Evolutionary conservation across 1,140 invertebrate genomes (phyloP), one percentile per base, ranked within the genome.

Genomic region (Triops cancriformis): DNA sequence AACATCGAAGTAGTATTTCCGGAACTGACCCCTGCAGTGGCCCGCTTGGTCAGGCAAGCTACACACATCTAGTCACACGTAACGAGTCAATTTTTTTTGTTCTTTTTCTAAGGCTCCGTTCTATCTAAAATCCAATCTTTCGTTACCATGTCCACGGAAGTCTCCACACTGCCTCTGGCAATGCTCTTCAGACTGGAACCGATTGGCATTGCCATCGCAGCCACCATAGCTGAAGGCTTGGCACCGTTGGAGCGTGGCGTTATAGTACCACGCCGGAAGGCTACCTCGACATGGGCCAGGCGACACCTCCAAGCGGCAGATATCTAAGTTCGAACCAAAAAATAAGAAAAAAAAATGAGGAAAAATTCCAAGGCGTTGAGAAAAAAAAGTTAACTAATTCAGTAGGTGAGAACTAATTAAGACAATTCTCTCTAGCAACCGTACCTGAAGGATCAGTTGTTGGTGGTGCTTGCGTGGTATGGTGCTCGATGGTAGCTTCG

Each of bases 191-290:
- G 90, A 86, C 72, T 89, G 83, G 85, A 93, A 96, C 82, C 91
- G 88, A 82, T 96, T 96, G 23, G 89, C 89, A 82, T 94, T 96
- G 73, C 94, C 94, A 73, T 89, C 90, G 83, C 94, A 96, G 10
- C 94, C 94, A 10, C 90, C 89, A 82, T 93, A 96, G 6, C 88
- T 85, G 83, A 96, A 95, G 26, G 89, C 87, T 41, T 88, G 86
- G 82, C 93, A 95, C 10, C 82, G 84, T 51, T 86, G 81, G 10
- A 83, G 84, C 0, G 84, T 82, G 0, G 83, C 81, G 82, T 96
- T 90, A 83, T 91, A 97, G 86, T 91, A 95, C 88, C 90, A 96
- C 26, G 88, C 86, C 0, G 87, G 87, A 72, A 89, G 85, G 27
- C 88, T 86, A 1, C 88, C 87, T 26, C 87, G 83, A 80, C 94